Percentiles rank a stretch among this genome's conserved stretches.
These are phyloP conservation scores for Pteropus alecto DNA, from an alignment of 2,113 vertebrate genomes.

Conservation along the genomic window DNA sequence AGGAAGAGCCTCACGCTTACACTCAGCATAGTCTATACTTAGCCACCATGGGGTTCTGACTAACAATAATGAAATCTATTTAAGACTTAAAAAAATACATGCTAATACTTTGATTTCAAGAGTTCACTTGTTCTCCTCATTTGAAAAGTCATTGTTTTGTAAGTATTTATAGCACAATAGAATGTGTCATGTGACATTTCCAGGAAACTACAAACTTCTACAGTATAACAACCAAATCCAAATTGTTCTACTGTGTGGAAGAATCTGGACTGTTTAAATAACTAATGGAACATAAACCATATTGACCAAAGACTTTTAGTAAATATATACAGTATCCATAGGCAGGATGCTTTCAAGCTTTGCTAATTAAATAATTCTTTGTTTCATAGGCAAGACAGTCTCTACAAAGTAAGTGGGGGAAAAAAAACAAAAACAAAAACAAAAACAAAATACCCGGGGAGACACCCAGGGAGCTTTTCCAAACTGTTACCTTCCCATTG, in stretches of 20 bases:
- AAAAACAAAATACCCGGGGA: no score
- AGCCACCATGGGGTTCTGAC: background rate
- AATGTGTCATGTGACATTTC: constrained; percentile 28
- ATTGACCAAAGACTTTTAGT: background rate
- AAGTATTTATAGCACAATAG: constrained; percentile 63
- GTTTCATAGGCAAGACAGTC: background rate
- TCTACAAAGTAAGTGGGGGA: background rate
- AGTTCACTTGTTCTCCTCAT: constrained; percentile 6
- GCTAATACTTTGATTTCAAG: background rate
- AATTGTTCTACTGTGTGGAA: background rate
- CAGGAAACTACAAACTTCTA: constrained; percentile 27
- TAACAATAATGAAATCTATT: background rate
- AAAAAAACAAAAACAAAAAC: background rate
- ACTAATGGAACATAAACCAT: background rate
- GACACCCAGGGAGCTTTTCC: background rate
- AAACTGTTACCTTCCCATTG: background rate
- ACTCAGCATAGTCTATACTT: background rate
- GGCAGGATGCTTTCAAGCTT: background rate
- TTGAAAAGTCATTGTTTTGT: constrained; percentile 27
- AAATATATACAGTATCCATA: background rate
- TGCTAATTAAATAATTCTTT: background rate
- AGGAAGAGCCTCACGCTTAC: background rate
- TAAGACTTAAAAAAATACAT: background rate
- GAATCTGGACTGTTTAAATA: background rate
- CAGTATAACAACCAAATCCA: background rate